Evolutionary conservation across 2,113 vertebrate genomes (phyloP).

Genomic region (Callipepla squamata): DNA sequence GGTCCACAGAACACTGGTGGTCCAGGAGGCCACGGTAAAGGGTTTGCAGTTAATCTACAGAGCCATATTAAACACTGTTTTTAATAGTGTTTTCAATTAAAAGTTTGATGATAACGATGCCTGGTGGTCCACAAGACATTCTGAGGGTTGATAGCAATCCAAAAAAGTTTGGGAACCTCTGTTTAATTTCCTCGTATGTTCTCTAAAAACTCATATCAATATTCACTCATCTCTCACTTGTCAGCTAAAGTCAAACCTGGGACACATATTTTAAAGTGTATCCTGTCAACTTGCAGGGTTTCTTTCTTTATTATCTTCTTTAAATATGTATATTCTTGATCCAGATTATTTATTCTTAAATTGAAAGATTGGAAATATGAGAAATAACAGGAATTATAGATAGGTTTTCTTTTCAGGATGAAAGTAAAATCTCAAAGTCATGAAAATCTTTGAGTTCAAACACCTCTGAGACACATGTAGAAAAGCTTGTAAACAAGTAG

Average conservation of each 20-base stretch:
- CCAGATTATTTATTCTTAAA: background rate
- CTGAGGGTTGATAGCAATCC: conserved; percentile 46
- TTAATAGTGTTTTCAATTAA: conserved; percentile 67
- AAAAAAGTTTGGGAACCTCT: conserved; percentile 29
- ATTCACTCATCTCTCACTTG: background rate
- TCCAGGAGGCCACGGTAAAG: conserved; percentile 43
- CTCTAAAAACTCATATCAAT: background rate
- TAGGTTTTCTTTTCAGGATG: background rate
- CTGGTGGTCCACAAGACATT: conserved; percentile 47
- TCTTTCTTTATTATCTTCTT: background rate
- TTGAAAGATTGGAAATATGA: background rate
- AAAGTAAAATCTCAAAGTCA: background rate
- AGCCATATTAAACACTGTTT: conserved; percentile 46
- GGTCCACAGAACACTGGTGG: conserved; percentile 43
- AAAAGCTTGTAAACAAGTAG: background rate
- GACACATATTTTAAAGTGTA: background rate
- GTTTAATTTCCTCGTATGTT: background rate
- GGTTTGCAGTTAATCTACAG: conserved; percentile 23
- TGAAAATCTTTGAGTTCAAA: background rate
- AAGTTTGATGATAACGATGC: conserved; percentile 47
- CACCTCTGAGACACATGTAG: background rate
- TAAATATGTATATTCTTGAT: background rate
- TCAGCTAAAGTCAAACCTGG: background rate
- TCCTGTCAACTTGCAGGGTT: background rate
- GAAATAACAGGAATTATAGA: background rate